phyloP scores from a whole-genome alignment of 37 sponge, comb jelly and placozoan genomes.

The Petrosia ficiformis region DNA sequence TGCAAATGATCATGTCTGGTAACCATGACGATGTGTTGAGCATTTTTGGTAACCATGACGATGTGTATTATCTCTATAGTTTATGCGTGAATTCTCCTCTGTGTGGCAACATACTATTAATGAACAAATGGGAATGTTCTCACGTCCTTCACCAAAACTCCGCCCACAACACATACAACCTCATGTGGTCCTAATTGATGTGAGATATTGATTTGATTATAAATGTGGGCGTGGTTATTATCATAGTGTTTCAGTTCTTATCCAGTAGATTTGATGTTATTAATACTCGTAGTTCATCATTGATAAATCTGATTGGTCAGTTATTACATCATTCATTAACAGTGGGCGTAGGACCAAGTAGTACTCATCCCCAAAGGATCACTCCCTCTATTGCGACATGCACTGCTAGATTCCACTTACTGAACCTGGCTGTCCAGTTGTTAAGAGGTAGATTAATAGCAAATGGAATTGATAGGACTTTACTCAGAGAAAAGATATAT shows the following conservation, averaged over 20 bases:
- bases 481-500: slow-evolving; percentile 73
- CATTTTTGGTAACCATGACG: background rate
- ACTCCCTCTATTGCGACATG: slow-evolving; percentile 33
- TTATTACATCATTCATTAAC: slow-evolving; percentile 46
- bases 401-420: slow-evolving; percentile 54
- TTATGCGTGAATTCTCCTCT: slow-evolving; percentile 42
- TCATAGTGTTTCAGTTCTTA: slow-evolving; percentile 48
- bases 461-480: slow-evolving; percentile 39
- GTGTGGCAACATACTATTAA: slow-evolving; percentile 56
- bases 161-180: slow-evolving; percentile 23
- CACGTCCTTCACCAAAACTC: slow-evolving; percentile 14
- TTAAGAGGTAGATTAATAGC: slow-evolving; percentile 33
- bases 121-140: slow-evolving; percentile 46
- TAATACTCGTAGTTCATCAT: slow-evolving; percentile 18
- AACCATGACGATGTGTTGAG: background rate
- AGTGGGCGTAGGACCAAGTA: slow-evolving; percentile 44
- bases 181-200: slow-evolving; percentile 48
- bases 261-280: slow-evolving; percentile 28
- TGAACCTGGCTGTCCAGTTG: slow-evolving; percentile 26
- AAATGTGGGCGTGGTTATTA: too few relatives aligned
- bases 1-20: too few relatives aligned
- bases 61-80: slow-evolving; percentile 9
- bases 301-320: slow-evolving; percentile 41
- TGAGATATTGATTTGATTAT: slow-evolving; percentile 2
- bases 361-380: slow-evolving; percentile 27